phyloP scores from a whole-genome alignment of 1,140 invertebrate species.

The Colletes latitarsis region DNA sequence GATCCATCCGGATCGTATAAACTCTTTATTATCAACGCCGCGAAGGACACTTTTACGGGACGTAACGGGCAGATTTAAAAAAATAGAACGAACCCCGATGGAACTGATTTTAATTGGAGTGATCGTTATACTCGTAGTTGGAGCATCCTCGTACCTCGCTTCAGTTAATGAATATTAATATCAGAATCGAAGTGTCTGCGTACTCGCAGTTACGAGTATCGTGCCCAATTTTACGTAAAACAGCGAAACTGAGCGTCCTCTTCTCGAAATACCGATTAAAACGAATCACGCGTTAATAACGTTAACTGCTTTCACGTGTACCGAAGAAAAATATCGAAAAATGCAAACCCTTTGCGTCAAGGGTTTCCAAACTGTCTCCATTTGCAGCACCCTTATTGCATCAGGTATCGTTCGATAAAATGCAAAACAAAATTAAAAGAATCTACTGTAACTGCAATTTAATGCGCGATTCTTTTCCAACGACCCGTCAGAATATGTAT shows the following conservation, averaged over 20 bases:
- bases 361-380: too few relatives aligned
- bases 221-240: neutral
- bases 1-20: neutral
- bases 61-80: neutral
- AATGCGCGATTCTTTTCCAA: too few relatives aligned
- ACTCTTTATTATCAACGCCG: neutral
- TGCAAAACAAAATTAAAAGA: too few relatives aligned
- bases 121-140: slow-evolving; percentile 6
- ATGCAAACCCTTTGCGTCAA: neutral
- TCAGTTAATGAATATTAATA: slow-evolving; percentile 32
- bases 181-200: neutral
- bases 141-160: neutral
- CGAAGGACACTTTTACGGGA: neutral
- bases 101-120: slow-evolving; percentile 1
- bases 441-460: too few relatives aligned
- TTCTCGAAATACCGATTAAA: neutral
- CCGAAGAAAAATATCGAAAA: too few relatives aligned
- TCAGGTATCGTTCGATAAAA: too few relatives aligned
- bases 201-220: neutral
- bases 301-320: neutral
- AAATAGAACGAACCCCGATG: neutral
- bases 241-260: neutral
- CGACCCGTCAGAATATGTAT: too few relatives aligned
- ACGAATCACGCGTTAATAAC: neutral
- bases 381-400: too few relatives aligned